A percentile compares a stretch with the other conserved stretches of the same genome.
These are phyloP conservation scores for Tuberolachnus salignus DNA, from an alignment of 2,888 invertebrate species.

Conservation along the genomic window DNA sequence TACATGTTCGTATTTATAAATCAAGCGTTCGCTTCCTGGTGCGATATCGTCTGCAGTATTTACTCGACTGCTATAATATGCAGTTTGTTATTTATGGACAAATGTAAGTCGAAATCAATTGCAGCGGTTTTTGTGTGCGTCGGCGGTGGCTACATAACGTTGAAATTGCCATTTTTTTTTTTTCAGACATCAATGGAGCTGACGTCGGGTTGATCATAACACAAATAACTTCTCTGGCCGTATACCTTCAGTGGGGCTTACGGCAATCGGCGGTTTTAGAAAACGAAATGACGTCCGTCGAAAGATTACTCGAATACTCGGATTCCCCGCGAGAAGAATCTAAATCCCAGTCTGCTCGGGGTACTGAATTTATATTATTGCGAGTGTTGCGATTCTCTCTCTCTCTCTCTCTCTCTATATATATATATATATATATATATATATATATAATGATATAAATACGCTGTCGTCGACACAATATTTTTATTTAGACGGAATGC, in stretches of 20 bases:
- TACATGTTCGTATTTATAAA: constrained; percentile 87
- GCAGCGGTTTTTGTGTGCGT: too few relatives aligned
- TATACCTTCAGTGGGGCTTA: constrained; percentile 88
- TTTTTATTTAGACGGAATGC: background rate
- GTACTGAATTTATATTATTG: too few relatives aligned
- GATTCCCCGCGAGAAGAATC: constrained; percentile 70
- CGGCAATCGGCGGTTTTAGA: constrained; percentile 87
- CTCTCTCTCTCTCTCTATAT: too few relatives aligned
- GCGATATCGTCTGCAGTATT: constrained; percentile 85
- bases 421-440: too few relatives aligned
- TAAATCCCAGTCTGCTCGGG: constrained; percentile 25
- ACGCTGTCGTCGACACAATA: too few relatives aligned
- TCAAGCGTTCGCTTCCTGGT: constrained; percentile 90
- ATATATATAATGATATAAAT: too few relatives aligned
- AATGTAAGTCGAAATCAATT: background rate
- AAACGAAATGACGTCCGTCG: constrained; percentile 89
- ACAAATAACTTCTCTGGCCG: constrained; percentile 77
- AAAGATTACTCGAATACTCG: constrained; percentile 83
- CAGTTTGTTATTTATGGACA: constrained; percentile 73
- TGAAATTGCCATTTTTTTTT: too few relatives aligned
- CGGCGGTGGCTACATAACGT: too few relatives aligned
- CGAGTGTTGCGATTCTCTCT: too few relatives aligned
- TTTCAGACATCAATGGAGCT: constrained; percentile 65
- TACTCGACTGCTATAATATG: constrained; percentile 86
- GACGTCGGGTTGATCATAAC: constrained; percentile 81